These are phyloP conservation scores for Orgyia antiqua DNA, from an alignment of 2,888 invertebrate species.

Conservation along the genomic window DNA sequence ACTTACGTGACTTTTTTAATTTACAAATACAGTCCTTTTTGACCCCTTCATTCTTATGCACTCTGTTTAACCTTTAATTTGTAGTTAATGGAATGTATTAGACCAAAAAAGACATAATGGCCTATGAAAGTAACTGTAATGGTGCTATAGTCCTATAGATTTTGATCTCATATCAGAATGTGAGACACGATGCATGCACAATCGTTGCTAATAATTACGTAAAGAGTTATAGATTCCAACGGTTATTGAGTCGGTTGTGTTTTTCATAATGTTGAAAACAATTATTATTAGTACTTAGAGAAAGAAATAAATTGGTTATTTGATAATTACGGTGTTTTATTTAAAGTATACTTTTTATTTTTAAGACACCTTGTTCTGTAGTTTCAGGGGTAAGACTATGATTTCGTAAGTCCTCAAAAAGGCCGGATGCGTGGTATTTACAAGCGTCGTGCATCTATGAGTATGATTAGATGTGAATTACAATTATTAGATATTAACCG, in stretches of 20 bases:
- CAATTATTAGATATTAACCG: no score
- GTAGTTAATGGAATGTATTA: slow-evolving; percentile 39
- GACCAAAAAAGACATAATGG: slow-evolving; percentile 73
- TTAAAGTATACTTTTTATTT: slow-evolving; percentile 4
- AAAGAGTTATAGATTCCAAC: slow-evolving; percentile 44
- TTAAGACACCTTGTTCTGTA: no score
- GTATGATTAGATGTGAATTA: no score
- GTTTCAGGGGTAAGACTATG: no score
- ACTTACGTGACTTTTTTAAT: no score
- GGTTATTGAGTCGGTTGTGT: slow-evolving; percentile 67
- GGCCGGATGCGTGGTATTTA: no score
- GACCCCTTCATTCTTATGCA: no score
- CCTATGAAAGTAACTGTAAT: slow-evolving; percentile 73
- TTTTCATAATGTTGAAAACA: slow-evolving; percentile 59
- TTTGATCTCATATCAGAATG: slow-evolving; percentile 72
- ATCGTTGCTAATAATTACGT: slow-evolving; percentile 40
- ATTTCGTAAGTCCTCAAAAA: no score
- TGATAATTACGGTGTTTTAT: slow-evolving; percentile 37
- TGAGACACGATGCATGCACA: slow-evolving; percentile 49
- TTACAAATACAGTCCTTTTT: no score
- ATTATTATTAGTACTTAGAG: slow-evolving; percentile 73
- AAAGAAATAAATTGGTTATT: slow-evolving; percentile 63
- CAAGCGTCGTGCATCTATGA: no score
- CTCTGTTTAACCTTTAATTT: slow-evolving; percentile 6
- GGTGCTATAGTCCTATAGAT: slow-evolving; percentile 74